Evolutionary conservation across 2,888 invertebrate species (phyloP), one percentile per base, ranked within the genome.

Genomic region (Dryobota labecula): DNA sequence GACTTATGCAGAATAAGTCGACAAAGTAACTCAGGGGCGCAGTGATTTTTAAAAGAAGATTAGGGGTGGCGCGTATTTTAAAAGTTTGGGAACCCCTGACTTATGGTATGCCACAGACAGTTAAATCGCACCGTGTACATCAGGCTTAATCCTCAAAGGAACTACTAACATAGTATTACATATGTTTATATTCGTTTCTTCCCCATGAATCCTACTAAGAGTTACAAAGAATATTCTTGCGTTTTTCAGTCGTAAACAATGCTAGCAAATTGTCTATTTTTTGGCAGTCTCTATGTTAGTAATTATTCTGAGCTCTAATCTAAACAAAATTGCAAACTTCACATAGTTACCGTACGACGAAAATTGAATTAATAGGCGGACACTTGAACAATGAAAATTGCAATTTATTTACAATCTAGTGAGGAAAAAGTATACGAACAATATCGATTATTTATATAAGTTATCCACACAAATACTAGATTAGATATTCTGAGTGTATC

Each of bases 341-440:
- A 68, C 24, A 54, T 53, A 79, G 64, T 69, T 83, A 70, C 41
- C 69, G 68, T 67, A 68, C 56, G 27, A 66, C 60, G 30, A 58
- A 67, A 74, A 67, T 58, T 70, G 65, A 72, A 72, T 57, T 38
- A 60, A 27, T 82, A 83, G 77, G 73, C 80, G 75, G 80, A 83
- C 57, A 71, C 54, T 73, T 61, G 36, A 72, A 68, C 54, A 67
- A 76, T 72, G 24, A 72, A 67, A 58, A 54, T 36, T 64, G 70
- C 54, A 77, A 71, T 73, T 70, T 58, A 62, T 73, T 66, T 63
- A 70, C 47, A 73, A 66, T 57, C 27, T 64, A 68, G 38, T 71
- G 58, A 43, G 63, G 45, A 27, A 56, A 62, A 53, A 53, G 62
- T 72, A 56, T 62, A 56, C 20, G 45, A 73, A 67, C n/a, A 63